A percentile compares a stretch with the other conserved stretches of the same genome.
phyloP scores from a whole-genome alignment of 1,140 invertebrate genomes.

The Drosophila athabasca region DNA sequence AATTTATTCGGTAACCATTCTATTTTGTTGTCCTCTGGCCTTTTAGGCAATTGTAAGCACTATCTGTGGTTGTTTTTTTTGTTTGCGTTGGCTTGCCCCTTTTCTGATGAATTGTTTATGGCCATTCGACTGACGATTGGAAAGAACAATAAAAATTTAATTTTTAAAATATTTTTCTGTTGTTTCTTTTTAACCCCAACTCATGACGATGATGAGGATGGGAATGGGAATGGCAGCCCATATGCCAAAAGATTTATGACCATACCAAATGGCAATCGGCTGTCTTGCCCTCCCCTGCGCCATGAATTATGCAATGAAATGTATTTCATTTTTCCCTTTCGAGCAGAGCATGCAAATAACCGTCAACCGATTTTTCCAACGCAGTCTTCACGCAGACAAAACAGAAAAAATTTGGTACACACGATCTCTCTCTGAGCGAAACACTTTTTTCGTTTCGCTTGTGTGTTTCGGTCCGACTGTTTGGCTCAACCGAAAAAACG shows the following conservation, averaged over 20 bases:
- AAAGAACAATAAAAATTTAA: conserved; percentile 68
- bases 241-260: conserved; percentile 78
- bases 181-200: conserved; percentile 1
- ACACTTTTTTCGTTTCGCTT: too few species aligned
- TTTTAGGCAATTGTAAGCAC: conserved; percentile 52
- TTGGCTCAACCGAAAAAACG: too few species aligned
- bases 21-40: conserved; percentile 30
- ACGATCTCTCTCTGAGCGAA: too few species aligned
- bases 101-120: conserved; percentile 47
- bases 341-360: too few species aligned
- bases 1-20: conserved; percentile 51
- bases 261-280: conserved; percentile 60
- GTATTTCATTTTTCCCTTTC: conserved; percentile 65
- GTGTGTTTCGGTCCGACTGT: too few species aligned
- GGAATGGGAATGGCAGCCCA: conserved; percentile 59
- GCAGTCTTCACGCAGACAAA: too few species aligned
- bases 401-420: too few species aligned
- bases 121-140: conserved; percentile 40
- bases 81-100: not conserved
- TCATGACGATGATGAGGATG: conserved; percentile 38
- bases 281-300: conserved; percentile 25
- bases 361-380: too few species aligned
- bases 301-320: conserved; percentile 81
- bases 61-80: conserved; percentile 16
- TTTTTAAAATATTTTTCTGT: conserved; percentile 53